These are phyloP conservation scores for Limnothrissa miodon DNA, from an alignment of 2,113 vertebrate genomes.

Conservation along the genomic window DNA sequence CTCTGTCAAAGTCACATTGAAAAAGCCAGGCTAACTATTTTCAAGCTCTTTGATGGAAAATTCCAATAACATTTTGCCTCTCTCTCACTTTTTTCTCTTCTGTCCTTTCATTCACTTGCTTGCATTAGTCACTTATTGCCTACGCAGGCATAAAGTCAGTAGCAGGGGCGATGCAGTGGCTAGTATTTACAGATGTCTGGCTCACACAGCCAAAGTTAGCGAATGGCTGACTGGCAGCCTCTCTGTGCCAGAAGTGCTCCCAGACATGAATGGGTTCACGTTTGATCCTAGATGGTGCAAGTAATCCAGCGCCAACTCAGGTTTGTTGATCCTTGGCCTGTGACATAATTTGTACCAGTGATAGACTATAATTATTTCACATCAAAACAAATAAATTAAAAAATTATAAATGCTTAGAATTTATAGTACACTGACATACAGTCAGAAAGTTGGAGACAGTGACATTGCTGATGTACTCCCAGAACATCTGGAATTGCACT, in stretches of 20 bases:
- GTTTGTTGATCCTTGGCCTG: not conserved
- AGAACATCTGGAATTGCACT: too few species aligned
- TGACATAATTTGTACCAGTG: not conserved
- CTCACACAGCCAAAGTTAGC: not conserved
- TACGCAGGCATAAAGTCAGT: not conserved
- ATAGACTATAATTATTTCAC: too few species aligned
- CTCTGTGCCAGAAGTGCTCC: not conserved
- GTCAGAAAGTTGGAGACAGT: too few species aligned
- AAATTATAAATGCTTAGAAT: too few species aligned
- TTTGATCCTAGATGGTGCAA: not conserved
- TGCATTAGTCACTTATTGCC: not conserved
- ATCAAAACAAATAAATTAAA: too few species aligned
- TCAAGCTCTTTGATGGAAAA: not conserved
- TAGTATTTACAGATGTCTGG: constrained; percentile 7
- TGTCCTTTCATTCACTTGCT: not conserved
- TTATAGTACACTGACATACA: too few species aligned
- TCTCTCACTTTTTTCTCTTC: not conserved
- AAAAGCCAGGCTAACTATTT: not conserved
- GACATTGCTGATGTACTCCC: too few species aligned
- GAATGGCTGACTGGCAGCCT: constrained; percentile 3
- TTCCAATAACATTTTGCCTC: not conserved
- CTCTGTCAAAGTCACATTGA: not conserved
- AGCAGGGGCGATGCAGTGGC: not conserved
- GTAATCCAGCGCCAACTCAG: too few species aligned
- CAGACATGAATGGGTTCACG: not conserved